phyloP scores from a whole-genome alignment of 1,140 invertebrate genomes.

The Drosophila jambulina region DNA sequence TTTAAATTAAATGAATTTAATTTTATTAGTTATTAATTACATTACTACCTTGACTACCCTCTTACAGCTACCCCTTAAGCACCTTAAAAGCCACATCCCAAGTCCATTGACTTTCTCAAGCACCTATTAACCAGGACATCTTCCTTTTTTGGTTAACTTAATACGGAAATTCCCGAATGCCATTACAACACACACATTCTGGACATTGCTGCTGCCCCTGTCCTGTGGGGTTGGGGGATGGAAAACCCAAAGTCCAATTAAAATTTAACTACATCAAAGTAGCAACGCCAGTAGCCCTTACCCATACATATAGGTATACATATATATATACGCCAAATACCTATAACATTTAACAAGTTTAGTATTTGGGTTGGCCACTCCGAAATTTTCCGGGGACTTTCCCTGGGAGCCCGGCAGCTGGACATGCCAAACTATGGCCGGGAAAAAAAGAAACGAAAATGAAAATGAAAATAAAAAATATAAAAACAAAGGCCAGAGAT shows the following conservation, averaged over 20 bases:
- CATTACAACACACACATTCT: slow-evolving; percentile 38
- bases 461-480: slow-evolving; percentile 23
- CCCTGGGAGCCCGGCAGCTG: slow-evolving; percentile 74
- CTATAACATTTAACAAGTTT: slow-evolving; percentile 79
- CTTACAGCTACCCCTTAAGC: not conserved
- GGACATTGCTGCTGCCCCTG: slow-evolving; percentile 18
- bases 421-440: slow-evolving; percentile 69
- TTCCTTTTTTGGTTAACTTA: slow-evolving; percentile 31
- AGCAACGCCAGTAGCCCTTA: slow-evolving; percentile 66
- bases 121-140: slow-evolving; percentile 5
- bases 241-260: slow-evolving; percentile 83
- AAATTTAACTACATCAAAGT: slow-evolving; percentile 85
- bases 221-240: slow-evolving; percentile 20
- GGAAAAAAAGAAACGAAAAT: slow-evolving; percentile 16
- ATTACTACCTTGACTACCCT: not conserved
- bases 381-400: slow-evolving; percentile 7
- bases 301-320: slow-evolving; percentile 34
- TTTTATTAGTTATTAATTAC: not conserved
- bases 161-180: slow-evolving; percentile 48
- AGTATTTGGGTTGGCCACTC: slow-evolving; percentile 66
- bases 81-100: not conserved
- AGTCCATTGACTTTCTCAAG: not conserved
- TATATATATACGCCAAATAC: slow-evolving; percentile 17
- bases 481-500: slow-evolving; percentile 26
- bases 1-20: not conserved